These are phyloP conservation scores for Dyspetes luteomarginatus DNA, from an alignment of 2,888 invertebrate species.

Conservation along the genomic window DNA sequence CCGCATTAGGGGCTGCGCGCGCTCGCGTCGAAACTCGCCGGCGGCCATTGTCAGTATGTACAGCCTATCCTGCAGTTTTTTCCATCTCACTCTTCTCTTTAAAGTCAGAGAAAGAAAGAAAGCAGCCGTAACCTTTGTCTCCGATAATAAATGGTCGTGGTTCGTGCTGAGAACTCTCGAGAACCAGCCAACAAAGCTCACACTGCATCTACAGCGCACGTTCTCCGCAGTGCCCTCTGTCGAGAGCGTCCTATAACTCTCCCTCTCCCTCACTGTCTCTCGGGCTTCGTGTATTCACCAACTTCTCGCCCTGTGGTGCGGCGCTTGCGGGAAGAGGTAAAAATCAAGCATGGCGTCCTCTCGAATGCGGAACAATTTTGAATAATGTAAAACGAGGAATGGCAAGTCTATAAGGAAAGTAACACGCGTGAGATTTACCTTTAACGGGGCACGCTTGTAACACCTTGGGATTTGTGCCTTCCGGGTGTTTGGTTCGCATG, in stretches of 20 bases:
- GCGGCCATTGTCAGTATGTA: conserved; percentile 72
- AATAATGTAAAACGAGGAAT: conserved; percentile 63
- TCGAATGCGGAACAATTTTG: conserved; percentile 53
- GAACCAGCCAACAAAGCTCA: conserved; percentile 45
- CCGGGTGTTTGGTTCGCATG: conserved; percentile 40
- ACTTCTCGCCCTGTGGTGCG: conserved; percentile 18
- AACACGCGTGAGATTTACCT: conserved; percentile 46
- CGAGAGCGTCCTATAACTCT: conserved; percentile 17
- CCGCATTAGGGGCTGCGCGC: conserved; percentile 26
- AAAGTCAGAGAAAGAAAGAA: conserved; percentile 36
- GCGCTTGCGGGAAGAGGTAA: conserved; percentile 15
- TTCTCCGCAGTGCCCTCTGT: conserved; percentile 22
- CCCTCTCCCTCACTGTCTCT: background rate
- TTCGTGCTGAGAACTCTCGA: conserved; percentile 71
- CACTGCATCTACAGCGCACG: conserved; percentile 32
- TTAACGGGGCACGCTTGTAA: conserved; percentile 34
- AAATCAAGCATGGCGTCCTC: conserved; percentile 29
- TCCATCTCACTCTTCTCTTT: conserved; percentile 22
- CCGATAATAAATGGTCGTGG: conserved; percentile 76
- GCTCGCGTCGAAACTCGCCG: conserved; percentile 31
- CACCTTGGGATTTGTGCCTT: conserved; percentile 46
- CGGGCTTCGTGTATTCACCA: conserved; percentile 24
- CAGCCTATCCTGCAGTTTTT: conserved; percentile 40
- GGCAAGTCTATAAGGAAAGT: conserved; percentile 50
- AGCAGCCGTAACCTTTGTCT: conserved; percentile 76